A percentile compares a stretch with the other conserved stretches of the same genome.
These are phyloP conservation scores for Bothrops jararaca DNA, from an alignment of 2,113 vertebrate species.

Conservation along the genomic window DNA sequence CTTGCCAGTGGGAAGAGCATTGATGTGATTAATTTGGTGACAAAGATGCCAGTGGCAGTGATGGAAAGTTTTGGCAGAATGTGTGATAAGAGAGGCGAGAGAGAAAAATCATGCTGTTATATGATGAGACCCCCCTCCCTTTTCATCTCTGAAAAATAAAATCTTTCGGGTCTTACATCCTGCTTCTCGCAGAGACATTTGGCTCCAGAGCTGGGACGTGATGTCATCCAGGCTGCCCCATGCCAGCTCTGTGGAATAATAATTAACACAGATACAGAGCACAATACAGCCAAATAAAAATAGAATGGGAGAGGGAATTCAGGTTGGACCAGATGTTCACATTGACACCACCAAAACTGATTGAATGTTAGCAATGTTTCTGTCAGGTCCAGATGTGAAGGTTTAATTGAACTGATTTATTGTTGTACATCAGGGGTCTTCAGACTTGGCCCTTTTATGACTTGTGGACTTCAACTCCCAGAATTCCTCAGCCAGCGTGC, in stretches of 20 bases:
- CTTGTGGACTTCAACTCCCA: no score
- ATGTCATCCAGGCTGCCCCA: conserved; percentile 50
- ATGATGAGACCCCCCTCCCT: not conserved
- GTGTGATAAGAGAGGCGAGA: not conserved
- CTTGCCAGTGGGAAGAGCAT: not conserved
- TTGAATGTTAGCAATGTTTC: conserved; percentile 41
- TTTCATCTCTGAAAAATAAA: conserved; percentile 32
- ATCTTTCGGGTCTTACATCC: conserved; percentile 44
- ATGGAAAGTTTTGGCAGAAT: conserved; percentile 33
- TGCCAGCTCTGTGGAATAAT: conserved; percentile 43
- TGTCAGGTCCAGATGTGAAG: no score
- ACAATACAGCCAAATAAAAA: conserved; percentile 56
- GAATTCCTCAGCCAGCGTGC: no score
- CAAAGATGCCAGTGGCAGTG: not conserved
- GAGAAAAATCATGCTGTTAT: conserved; percentile 24
- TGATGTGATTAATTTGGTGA: not conserved
- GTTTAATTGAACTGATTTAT: no score
- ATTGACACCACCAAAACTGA: conserved; percentile 55
- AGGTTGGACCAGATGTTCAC: conserved; percentile 59
- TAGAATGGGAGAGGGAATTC: conserved; percentile 60
- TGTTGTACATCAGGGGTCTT: no score
- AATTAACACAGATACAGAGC: conserved; percentile 16
- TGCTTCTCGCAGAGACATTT: conserved; percentile 53
- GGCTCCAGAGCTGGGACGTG: conserved; percentile 38
- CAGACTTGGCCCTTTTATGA: no score